phyloP scores from a whole-genome alignment of 2,888 invertebrate species.

The Hydriomena furcata region DNA sequence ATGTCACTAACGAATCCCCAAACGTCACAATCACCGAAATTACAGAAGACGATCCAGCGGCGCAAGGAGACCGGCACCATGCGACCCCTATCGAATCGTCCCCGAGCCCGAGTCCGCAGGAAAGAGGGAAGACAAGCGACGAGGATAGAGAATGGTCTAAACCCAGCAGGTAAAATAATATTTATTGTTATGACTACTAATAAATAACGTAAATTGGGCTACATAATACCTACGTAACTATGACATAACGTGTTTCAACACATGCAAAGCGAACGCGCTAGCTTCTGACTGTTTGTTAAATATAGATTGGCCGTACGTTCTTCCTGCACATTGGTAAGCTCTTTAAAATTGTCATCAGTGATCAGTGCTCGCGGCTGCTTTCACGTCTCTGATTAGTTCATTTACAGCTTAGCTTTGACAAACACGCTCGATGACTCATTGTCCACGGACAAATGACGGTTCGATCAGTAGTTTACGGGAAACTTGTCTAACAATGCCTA shows the following conservation, averaged over 20 bases:
- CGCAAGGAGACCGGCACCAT: slow-evolving; percentile 48
- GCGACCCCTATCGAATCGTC: slow-evolving; percentile 69
- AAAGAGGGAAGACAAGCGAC: slow-evolving; percentile 52
- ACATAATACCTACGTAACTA: slow-evolving; percentile 53
- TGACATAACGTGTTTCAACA: slow-evolving; percentile 75
- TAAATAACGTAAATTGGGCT: slow-evolving; percentile 33
- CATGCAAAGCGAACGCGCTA: slow-evolving; percentile 77
- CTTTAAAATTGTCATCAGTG: slow-evolving; percentile 81
- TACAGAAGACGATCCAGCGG: slow-evolving; percentile 64
- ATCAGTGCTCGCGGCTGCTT: slow-evolving; percentile 80
- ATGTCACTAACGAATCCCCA: slow-evolving; percentile 64
- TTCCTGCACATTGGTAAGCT: slow-evolving; percentile 79
- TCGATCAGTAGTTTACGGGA: slow-evolving; percentile 44
- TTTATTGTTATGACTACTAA: not conserved
- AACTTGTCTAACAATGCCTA: slow-evolving; percentile 57
- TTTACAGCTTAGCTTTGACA: slow-evolving; percentile 66
- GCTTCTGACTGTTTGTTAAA: slow-evolving; percentile 76
- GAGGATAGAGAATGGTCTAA: slow-evolving; percentile 73
- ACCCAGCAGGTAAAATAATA: slow-evolving; percentile 73
- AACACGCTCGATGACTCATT: slow-evolving; percentile 65
- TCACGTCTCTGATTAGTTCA: slow-evolving; percentile 76
- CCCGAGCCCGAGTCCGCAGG: slow-evolving; percentile 70
- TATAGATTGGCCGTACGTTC: slow-evolving; percentile 71
- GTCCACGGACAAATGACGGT: slow-evolving; percentile 48
- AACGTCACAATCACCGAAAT: slow-evolving; percentile 80